phyloP scores from a whole-genome alignment of 53 echinoderm and acorn worm genomes.

The Antedon mediterranea region DNA sequence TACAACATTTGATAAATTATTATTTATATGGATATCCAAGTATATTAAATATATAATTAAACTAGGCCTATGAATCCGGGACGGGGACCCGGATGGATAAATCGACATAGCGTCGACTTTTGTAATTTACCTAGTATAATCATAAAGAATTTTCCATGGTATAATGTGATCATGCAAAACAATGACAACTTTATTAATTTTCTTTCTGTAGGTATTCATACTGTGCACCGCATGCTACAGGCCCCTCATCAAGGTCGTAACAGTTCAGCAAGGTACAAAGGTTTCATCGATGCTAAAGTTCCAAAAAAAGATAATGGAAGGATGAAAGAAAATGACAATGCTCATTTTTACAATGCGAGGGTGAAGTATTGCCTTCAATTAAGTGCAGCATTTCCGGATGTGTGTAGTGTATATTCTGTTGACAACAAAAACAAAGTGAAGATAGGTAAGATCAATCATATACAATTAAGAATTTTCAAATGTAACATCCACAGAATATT shows the following conservation, averaged over 20 bases:
- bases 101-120: no score
- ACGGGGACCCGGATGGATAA: no score
- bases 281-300: constrained; percentile 17
- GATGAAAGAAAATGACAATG: constrained; percentile 15
- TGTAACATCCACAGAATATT: no score
- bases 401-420: constrained; percentile 8
- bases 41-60: no score
- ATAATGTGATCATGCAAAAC: no score
- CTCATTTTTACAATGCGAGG: constrained; percentile 40
- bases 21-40: no score
- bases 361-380: constrained; percentile 21
- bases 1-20: no score
- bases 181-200: no score
- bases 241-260: not conserved
- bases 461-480: no score
- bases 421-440: constrained; percentile 54
- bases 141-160: no score
- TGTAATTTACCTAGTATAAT: no score
- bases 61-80: no score
- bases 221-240: not conserved
- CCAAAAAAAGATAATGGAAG: constrained; percentile 16
- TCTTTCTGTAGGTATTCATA: not conserved
- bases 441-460: not conserved
- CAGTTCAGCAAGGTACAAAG: constrained; percentile 5
- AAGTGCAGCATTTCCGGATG: constrained; percentile 6